Percentiles rank a stretch among this genome's conserved stretches.
Conservation (phyloP, 2,888 invertebrate species). For the Zhuqinia jingwanae region DNA sequence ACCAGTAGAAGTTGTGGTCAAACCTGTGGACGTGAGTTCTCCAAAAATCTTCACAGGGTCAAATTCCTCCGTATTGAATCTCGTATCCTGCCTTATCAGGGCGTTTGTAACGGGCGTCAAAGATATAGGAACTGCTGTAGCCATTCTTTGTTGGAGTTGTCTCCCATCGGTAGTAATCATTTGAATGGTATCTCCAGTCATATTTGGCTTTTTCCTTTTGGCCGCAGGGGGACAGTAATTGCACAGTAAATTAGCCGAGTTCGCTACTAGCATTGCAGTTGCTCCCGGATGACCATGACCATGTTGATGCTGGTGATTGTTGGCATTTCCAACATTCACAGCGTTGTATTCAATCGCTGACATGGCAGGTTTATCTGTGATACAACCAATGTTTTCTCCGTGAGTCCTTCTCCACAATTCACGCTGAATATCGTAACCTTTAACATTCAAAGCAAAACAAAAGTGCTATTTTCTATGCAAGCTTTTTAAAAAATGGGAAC, state of each 20-base stretch:
- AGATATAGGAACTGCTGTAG: conserved; percentile 60
- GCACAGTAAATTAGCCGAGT: conserved; percentile 60
- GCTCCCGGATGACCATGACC: conserved; percentile 23
- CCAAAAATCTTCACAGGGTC: conserved; percentile 68
- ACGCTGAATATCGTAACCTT: conserved; percentile 66
- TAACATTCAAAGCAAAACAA: too few relatives aligned
- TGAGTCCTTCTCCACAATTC: conserved; percentile 58
- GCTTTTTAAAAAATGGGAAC: too few relatives aligned
- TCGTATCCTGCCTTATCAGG: conserved; percentile 62
- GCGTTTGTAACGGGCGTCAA: conserved; percentile 63
- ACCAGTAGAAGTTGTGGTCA: conserved; percentile 58
- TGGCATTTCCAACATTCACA: conserved; percentile 53
- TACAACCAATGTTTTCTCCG: conserved; percentile 32
- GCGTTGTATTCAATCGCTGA: conserved; percentile 66
- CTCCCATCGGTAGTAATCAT: conserved; percentile 52
- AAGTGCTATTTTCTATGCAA: too few relatives aligned
- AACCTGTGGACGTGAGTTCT: conserved; percentile 55
- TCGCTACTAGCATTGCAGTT: conserved; percentile 49
- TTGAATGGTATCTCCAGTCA: conserved; percentile 39
- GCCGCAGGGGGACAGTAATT: conserved; percentile 69
- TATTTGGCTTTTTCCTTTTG: conserved; percentile 63
- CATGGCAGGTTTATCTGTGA: conserved; percentile 47
- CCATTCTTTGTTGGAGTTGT: conserved; percentile 53
- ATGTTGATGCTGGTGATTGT: conserved; percentile 63
- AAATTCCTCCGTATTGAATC: conserved; percentile 63